Evolutionary conservation across 2,888 invertebrate species (phyloP).

Genomic region (Aleiodes testaceus): DNA sequence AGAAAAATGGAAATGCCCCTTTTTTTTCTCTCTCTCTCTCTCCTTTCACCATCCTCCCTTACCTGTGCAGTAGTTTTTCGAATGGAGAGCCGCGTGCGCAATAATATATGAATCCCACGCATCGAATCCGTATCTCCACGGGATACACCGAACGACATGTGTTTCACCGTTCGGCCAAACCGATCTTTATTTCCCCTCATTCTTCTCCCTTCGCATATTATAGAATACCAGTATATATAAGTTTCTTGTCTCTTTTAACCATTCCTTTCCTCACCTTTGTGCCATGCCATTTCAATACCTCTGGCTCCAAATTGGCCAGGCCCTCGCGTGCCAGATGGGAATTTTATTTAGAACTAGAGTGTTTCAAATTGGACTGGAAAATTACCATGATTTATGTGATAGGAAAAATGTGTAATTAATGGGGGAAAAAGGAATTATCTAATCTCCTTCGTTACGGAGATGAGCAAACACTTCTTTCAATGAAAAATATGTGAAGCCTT

Average conservation of each 20-base stretch:
- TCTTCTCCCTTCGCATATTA: constrained; percentile 35
- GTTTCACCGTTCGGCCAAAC: constrained; percentile 61
- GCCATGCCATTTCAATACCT: constrained; percentile 46
- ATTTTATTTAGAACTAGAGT: constrained; percentile 41
- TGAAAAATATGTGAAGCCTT: constrained; percentile 68
- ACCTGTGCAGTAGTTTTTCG: constrained; percentile 30
- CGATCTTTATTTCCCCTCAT: constrained; percentile 49
- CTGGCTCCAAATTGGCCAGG: constrained; percentile 50
- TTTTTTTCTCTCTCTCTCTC: constrained; percentile 29
- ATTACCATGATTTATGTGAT: not conserved
- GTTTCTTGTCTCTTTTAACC: constrained; percentile 40
- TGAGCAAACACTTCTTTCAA: constrained; percentile 36
- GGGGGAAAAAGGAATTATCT: constrained; percentile 21
- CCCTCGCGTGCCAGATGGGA: constrained; percentile 54
- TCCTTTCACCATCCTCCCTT: constrained; percentile 36
- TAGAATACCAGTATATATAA: constrained; percentile 20
- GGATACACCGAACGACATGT: constrained; percentile 71
- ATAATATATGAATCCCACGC: constrained; percentile 72
- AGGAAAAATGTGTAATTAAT: not conserved
- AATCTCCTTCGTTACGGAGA: constrained; percentile 52
- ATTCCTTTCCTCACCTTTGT: constrained; percentile 50
- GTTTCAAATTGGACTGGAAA: constrained; percentile 48
- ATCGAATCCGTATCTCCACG: constrained; percentile 68
- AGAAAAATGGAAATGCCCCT: constrained; percentile 29
- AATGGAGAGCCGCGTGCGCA: constrained; percentile 58